Conservation (phyloP, 2,113 vertebrate species). For the Pantherophis guttatus region DNA sequence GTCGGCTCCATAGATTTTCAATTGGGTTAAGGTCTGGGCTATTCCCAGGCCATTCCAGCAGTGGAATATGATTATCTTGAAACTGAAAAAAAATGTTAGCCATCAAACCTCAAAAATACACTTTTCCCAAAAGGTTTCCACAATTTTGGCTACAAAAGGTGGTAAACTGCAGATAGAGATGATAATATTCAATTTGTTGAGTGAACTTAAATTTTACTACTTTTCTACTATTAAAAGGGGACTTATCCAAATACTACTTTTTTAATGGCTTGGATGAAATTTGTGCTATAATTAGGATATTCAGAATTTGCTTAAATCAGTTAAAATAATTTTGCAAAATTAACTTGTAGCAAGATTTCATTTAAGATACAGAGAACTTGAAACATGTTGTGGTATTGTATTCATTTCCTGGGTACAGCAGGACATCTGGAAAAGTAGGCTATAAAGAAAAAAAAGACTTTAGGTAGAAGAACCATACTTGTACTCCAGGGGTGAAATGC, state of each 20-base stretch:
- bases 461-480: neutral
- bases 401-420: slow-evolving; percentile 80
- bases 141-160: neutral
- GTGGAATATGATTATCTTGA: too few species aligned
- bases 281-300: neutral
- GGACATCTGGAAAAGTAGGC: slow-evolving; percentile 79
- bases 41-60: too few species aligned
- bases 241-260: neutral
- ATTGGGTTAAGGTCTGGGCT: too few species aligned
- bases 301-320: rapidly evolving
- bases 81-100: too few species aligned
- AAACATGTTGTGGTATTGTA: slow-evolving; percentile 82
- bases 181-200: neutral
- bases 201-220: neutral
- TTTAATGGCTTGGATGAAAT: neutral
- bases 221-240: neutral
- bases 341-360: neutral
- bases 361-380: slow-evolving; percentile 69
- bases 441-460: slow-evolving; percentile 49
- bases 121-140: too few species aligned
- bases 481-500: neutral
- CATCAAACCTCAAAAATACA: too few species aligned
- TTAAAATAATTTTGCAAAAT: neutral
- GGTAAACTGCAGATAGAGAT: neutral
- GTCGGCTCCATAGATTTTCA: too few species aligned